A percentile compares a stretch with the other conserved stretches of the same genome.
Conservation (phyloP, 2,113 vertebrate species). For the Isurus oxyrinchus region DNA sequence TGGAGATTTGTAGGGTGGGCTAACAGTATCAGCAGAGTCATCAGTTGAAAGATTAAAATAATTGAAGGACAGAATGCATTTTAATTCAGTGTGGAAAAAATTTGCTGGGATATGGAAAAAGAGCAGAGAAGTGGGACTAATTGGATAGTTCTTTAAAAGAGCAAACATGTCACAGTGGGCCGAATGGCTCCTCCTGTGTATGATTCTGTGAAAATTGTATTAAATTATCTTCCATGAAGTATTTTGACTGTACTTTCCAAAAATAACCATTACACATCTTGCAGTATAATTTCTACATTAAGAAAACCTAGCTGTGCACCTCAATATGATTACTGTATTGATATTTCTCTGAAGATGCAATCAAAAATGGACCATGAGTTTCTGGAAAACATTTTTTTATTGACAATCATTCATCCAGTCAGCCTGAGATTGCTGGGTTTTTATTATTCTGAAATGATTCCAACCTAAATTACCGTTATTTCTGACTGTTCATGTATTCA, state of each 20-base stretch:
- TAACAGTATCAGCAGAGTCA: not conserved
- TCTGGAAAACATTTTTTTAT: not conserved
- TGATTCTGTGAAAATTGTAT: not conserved
- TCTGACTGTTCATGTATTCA: not conserved
- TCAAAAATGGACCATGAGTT: not conserved
- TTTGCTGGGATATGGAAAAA: not conserved
- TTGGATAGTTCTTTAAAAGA: not conserved
- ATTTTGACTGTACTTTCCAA: not conserved
- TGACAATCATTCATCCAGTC: not conserved
- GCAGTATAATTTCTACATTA: not conserved
- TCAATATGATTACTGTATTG: not conserved
- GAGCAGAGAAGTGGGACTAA: not conserved
- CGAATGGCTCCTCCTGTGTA: not conserved
- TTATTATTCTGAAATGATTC: not conserved
- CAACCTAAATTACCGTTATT: constrained; percentile 2
- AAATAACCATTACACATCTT: not conserved
- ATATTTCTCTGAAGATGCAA: not conserved
- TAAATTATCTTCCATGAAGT: not conserved
- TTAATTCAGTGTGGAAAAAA: not conserved
- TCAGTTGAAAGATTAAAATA: not conserved
- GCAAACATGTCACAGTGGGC: not conserved
- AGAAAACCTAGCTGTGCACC: not conserved
- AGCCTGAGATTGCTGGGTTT: not conserved
- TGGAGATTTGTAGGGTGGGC: not conserved
- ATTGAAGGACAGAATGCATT: not conserved